Base-by-base conservation (phyloP, 1,140 invertebrate genomes). In the Drosophila kurseongensis region DNA sequence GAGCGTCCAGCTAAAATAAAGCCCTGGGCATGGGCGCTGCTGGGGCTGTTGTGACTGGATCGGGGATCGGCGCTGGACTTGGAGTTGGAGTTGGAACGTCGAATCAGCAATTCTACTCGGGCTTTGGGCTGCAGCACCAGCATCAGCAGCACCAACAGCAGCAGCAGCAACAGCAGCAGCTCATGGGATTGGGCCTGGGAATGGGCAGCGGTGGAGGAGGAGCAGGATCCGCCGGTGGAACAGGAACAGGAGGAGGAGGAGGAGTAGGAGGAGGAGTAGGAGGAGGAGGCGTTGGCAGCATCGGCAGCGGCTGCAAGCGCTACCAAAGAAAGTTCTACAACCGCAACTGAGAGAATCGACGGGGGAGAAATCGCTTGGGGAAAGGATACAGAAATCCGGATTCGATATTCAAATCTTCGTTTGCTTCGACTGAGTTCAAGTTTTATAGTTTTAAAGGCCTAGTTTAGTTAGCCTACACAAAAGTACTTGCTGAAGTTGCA, bases 1-100 rank as follows among this genome's bases (percentile, higher is more conserved):
- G 91, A 41, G 91, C 91, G 74, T 92, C 91, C 78, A 92, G 91
- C 91, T 92, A 92, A 92, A 92, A 92, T 88, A 91, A 86, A 92
- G 88, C 90, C 82, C 57, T 84, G 55, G 57, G 83, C 67, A 47
- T 66, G 54, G 50, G 72, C 45, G 52, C 50, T 60, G 42, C 65
- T 35, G 62, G 68, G 23, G 59, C 65, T 51, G 52, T 45, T 51
- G 48, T 42, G 16, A 9, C 16, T 12, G 69, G 67, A 35, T 38
- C 62, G 7, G 56, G 36, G 14, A 27, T 36, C 27, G 32, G 29
- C 8, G 38, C 42, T 29, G 62, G 63, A 5, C 18, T 35, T 18
- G 56, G 54, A 6, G 29, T 29, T 5, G 76, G 75, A 44, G 52
- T 51, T 29, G 56, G 62, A 36, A 66, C 59, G 58, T 62, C 68